Evolutionary conservation across 1,140 invertebrate genomes (phyloP), one percentile per base, ranked within the genome.

Genomic region (Octopus bimaculoides): DNA sequence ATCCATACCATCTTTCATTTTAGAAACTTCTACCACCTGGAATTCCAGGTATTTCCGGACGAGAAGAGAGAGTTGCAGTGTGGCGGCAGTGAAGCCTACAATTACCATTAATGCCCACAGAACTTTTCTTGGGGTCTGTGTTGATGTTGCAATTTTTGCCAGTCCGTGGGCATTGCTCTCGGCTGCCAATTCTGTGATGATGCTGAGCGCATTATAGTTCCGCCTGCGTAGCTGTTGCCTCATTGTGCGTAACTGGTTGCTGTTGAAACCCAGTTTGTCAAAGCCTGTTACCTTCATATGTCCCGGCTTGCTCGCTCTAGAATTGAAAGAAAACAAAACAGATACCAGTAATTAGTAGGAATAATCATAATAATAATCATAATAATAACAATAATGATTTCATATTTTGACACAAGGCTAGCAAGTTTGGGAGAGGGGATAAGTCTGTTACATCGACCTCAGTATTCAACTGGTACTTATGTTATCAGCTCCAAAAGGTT

Each of bases 101-200:
- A 88, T 87, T 12, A 88, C 87, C 75, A 88, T 77, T 53, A 88
- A 75, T 5, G 86, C 84, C 84, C 84, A 85, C 79, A 86, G 84
- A 20, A 88, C 86, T 81, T 88, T 88, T 12, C 87, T 78, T 79
- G 87, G 86, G 53, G 86, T 87, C 78, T 87, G 84, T 5, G 66
- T 75, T 17, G 87, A 86, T 10, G 85, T 88, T 14, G 86, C 87
- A 79, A 88, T 87, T 82, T 87, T 87, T 20, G 87, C 86, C 55
- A 88, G 83, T 41, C 87, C 87, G 80, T 88, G 87, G 52, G 87
- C 87, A 69, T 87, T 88, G 78, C 87, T 88, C 78, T 88, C 87
- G 5, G 87, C 85, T 52, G 86, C 87, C n/a, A 88, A 83, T 79
- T 88, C 87, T 7, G 84, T 81, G 61, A 88, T 87, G 17, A 88